Conservation (phyloP, 92 coral and sea anemone genomes). For the Epizoanthus rinbou region DNA sequence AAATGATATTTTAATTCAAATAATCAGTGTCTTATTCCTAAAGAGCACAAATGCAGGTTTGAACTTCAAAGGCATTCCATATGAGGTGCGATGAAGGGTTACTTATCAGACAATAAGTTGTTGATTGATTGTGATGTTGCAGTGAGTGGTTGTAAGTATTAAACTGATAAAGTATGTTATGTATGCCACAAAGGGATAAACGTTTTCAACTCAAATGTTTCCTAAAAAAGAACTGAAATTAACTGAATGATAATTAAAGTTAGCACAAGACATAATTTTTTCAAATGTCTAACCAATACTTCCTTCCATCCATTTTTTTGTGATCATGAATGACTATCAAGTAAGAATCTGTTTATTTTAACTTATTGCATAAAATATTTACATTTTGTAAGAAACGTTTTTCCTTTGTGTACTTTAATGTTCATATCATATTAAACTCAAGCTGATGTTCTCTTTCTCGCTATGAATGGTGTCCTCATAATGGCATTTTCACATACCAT, state of each 20-base stretch:
- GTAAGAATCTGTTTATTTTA: too few relatives aligned
- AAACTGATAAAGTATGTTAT: not conserved
- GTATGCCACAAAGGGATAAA: not conserved
- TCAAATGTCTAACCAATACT: too few relatives aligned
- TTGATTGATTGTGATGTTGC: not conserved
- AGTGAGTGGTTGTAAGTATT: constrained; percentile 23
- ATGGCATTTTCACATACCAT: too few relatives aligned
- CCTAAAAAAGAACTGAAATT: not conserved
- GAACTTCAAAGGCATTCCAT: constrained; percentile 33
- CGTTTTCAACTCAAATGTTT: not conserved
- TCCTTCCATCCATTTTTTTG: too few relatives aligned
- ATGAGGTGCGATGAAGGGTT: constrained; percentile 28
- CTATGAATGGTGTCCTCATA: too few relatives aligned
- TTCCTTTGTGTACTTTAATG: constrained; percentile 3
- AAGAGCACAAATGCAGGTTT: constrained; percentile 5
- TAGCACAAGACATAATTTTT: too few relatives aligned
- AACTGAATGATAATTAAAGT: not conserved
- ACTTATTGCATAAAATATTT: not conserved
- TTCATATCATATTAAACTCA: not conserved
- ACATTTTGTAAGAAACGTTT: not conserved
- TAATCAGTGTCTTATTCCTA: not conserved
- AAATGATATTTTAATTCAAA: not conserved
- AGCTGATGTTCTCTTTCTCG: too few relatives aligned
- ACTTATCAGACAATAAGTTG: not conserved
- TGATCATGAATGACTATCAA: too few relatives aligned